These are phyloP conservation scores for Idaea dimidiata DNA, from an alignment of 2,888 invertebrate species.

Conservation along the genomic window DNA sequence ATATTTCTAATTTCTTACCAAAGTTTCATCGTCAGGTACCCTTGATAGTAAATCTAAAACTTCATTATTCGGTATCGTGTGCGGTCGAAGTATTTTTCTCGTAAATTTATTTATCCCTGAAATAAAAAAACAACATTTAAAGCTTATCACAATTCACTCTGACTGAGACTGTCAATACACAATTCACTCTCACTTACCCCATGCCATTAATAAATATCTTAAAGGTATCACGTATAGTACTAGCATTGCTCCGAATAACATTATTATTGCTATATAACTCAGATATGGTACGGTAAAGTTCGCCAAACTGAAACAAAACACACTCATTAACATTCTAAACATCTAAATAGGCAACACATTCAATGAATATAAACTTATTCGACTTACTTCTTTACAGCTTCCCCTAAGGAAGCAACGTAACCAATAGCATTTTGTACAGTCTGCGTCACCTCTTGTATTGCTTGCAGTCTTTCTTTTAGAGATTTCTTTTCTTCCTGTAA, in stretches of 20 bases:
- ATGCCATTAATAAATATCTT: slow-evolving; percentile 92
- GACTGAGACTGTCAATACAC: slow-evolving; percentile 31
- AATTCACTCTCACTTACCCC: slow-evolving; percentile 83
- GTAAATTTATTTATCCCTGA: slow-evolving; percentile 93
- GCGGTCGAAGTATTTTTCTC: slow-evolving; percentile 93
- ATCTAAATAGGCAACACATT: background rate
- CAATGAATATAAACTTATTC: background rate
- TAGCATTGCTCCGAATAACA: slow-evolving; percentile 86
- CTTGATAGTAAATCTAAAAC: slow-evolving; percentile 95
- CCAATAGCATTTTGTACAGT: slow-evolving; percentile 98
- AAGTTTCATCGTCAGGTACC: slow-evolving; percentile 95
- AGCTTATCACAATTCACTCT: background rate
- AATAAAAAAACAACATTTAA: slow-evolving; percentile 20
- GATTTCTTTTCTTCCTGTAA: slow-evolving; percentile 96
- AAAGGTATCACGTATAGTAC: slow-evolving; percentile 94
- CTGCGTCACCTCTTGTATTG: slow-evolving; percentile 98
- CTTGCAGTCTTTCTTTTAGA: slow-evolving; percentile 94
- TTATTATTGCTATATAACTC: slow-evolving; percentile 93
- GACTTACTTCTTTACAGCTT: slow-evolving; percentile 95
- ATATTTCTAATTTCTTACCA: slow-evolving; percentile 82
- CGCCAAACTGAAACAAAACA: slow-evolving; percentile 87
- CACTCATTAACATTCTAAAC: background rate
- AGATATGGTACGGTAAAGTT: slow-evolving; percentile 98
- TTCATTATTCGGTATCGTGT: slow-evolving; percentile 98
- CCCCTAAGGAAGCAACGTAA: slow-evolving; percentile 95